These are phyloP conservation scores for Fundulus diaphanus DNA, from an alignment of 2,797 vertebrate genomes.

Conservation along the genomic window DNA sequence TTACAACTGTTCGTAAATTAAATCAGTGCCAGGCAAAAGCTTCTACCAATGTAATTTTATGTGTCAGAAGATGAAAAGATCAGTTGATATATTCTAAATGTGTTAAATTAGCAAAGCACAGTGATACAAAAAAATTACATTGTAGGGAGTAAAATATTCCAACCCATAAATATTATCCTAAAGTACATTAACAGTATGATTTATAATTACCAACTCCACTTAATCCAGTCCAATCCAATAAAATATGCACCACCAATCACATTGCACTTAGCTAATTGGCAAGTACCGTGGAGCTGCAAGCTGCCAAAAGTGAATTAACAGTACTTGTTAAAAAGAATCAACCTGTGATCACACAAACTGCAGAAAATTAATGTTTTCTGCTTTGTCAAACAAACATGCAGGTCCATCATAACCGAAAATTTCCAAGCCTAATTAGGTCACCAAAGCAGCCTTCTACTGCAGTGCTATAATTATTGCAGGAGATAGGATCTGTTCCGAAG, in stretches of 20 bases:
- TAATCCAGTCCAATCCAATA: background rate
- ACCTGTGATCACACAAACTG: background rate
- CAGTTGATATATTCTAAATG: background rate
- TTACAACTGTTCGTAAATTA: no score
- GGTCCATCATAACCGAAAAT: background rate
- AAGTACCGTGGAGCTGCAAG: background rate
- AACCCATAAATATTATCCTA: background rate
- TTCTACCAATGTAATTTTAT: background rate
- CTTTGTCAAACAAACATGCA: background rate
- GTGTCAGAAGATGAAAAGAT: background rate
- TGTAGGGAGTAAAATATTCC: background rate
- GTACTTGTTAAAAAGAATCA: background rate
- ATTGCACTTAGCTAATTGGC: conserved; percentile 7
- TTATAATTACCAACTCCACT: background rate
- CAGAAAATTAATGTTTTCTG: background rate
- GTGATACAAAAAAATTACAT: background rate
- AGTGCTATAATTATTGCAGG: conserved; percentile 6
- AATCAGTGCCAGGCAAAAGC: background rate
- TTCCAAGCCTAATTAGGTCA: background rate
- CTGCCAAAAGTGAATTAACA: background rate
- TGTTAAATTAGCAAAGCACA: background rate
- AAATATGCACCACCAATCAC: background rate
- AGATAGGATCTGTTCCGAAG: conserved; percentile 15
- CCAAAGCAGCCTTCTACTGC: background rate
- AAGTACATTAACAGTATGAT: background rate